Conservation (phyloP, 2,113 vertebrate genomes). For the Oncorhynchus tshawytscha region DNA sequence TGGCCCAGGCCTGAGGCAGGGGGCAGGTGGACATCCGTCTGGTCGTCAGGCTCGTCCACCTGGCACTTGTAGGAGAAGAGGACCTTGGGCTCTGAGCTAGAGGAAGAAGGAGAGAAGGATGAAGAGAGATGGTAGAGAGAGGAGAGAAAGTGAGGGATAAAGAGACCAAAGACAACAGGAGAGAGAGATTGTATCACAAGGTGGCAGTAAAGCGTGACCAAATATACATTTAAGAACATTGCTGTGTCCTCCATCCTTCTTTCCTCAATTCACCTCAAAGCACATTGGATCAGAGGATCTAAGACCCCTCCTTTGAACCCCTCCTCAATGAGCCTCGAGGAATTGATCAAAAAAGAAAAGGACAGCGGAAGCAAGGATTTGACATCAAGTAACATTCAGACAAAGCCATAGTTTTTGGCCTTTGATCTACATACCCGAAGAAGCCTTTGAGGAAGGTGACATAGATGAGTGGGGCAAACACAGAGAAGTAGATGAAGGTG, state of each 20-base stretch:
- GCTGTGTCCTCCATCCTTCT: no score
- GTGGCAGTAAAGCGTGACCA: no score
- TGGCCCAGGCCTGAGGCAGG: conserved; percentile 84
- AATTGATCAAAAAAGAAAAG: no score
- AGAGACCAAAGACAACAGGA: no score
- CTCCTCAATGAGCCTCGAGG: no score
- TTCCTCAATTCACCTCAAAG: no score
- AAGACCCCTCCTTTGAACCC: no score
- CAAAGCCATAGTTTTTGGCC: background rate
- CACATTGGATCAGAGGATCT: no score
- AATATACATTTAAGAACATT: no score
- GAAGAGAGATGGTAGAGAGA: background rate
- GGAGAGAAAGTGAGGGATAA: no score
- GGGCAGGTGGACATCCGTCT: conserved; percentile 88
- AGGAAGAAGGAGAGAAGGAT: background rate
- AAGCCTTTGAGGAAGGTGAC: conserved; percentile 95
- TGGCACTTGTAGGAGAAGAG: conserved; percentile 99
- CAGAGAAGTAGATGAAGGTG: conserved; percentile 96
- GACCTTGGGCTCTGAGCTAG: conserved; percentile 95
- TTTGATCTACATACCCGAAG: conserved; percentile 84
- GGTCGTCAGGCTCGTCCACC: conserved; percentile 90
- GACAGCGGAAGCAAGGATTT: background rate
- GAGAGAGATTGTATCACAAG: no score
- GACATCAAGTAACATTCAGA: background rate
- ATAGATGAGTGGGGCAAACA: conserved; percentile 96